phyloP scores from a whole-genome alignment of 2,888 invertebrate genomes.

The Bruchidius siliquastri region DNA sequence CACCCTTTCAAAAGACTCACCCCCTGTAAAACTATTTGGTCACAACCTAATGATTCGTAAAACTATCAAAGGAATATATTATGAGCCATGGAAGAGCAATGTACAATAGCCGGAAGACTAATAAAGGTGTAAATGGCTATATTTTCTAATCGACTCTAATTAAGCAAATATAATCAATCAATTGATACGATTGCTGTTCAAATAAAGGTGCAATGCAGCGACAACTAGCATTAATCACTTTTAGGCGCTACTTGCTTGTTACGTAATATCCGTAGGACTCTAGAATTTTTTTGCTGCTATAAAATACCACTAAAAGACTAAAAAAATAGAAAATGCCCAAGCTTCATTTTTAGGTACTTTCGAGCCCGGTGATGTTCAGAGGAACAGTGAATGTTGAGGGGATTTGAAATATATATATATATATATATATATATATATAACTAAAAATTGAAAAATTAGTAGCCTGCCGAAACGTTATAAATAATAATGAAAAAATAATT shows the following conservation, averaged over 20 bases:
- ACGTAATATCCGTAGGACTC: background rate
- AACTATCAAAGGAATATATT: constrained; percentile 40
- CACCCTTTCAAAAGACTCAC: constrained; percentile 23
- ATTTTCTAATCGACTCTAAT: constrained; percentile 22
- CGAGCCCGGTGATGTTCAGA: too few species aligned
- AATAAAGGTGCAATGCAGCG: constrained; percentile 25
- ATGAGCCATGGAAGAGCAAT: constrained; percentile 15
- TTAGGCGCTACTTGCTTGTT: constrained; percentile 1
- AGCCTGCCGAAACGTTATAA: too few species aligned
- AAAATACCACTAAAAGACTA: too few species aligned
- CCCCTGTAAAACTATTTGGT: constrained; percentile 40
- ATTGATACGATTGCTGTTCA: constrained; percentile 32
- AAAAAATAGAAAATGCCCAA: too few species aligned
- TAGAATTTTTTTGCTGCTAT: too few species aligned
- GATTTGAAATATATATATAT: too few species aligned
- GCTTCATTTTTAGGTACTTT: too few species aligned
- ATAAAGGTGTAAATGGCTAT: constrained; percentile 27
- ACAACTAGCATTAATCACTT: constrained; percentile 28
- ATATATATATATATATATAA: too few species aligned
- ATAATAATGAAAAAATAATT: too few species aligned
- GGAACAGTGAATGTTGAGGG: too few species aligned
- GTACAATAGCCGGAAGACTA: background rate
- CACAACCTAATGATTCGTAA: constrained; percentile 41
- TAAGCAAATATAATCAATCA: constrained; percentile 38
- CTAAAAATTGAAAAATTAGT: too few species aligned